These are phyloP conservation scores for Pheucticus melanocephalus DNA, from an alignment of 2,113 vertebrate genomes.

Conservation along the genomic window DNA sequence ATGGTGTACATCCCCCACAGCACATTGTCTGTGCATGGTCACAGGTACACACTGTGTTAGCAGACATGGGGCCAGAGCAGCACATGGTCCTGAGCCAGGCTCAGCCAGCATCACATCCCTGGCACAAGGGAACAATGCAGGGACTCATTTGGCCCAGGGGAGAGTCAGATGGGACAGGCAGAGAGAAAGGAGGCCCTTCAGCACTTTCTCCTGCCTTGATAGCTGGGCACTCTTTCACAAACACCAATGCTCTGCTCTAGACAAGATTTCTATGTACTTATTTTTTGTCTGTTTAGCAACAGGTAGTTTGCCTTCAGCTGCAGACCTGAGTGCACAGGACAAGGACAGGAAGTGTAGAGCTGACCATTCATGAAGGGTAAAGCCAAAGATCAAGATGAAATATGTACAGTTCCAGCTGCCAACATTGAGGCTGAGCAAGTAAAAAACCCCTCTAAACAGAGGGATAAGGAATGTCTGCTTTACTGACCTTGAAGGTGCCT, in stretches of 20 bases:
- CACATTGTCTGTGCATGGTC: fast-evolving
- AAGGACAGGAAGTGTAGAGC: neutral
- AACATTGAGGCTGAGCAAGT: neutral
- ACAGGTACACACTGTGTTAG: fast-evolving
- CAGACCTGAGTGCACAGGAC: neutral
- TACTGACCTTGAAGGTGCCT: neutral
- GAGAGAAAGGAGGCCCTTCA: neutral
- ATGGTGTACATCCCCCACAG: neutral
- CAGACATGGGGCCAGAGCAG: neutral
- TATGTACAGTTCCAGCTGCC: neutral
- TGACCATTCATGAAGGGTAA: neutral
- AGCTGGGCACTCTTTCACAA: neutral
- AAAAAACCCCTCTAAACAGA: neutral
- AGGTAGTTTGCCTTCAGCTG: neutral
- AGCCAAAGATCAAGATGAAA: neutral
- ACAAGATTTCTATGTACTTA: neutral
- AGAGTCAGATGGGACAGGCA: neutral
- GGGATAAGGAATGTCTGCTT: neutral
- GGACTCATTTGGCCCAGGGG: neutral
- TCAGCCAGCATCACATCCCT: neutral
- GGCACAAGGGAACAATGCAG: fast-evolving
- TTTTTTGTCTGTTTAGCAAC: neutral
- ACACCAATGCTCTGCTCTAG: neutral
- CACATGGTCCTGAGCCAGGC: neutral
- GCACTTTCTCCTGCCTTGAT: neutral